A percentile compares a stretch with the other conserved stretches of the same genome.
Evolutionary conservation across 2,113 vertebrate genomes (phyloP).

Genomic region (Bubalus kerabau): DNA sequence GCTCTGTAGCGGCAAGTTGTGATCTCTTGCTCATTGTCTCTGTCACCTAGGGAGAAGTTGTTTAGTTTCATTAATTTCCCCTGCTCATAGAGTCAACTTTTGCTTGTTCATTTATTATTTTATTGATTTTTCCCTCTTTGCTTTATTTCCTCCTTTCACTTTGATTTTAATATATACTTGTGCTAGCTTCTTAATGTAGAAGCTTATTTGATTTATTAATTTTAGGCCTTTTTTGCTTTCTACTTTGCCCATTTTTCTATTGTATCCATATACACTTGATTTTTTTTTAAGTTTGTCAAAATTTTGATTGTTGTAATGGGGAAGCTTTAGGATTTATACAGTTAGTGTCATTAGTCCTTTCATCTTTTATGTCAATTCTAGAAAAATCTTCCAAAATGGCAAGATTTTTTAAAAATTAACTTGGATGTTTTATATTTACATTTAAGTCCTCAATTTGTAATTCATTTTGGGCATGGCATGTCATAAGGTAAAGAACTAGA

Average conservation of each 20-base stretch:
- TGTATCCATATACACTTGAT: neutral
- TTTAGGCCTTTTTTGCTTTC: neutral
- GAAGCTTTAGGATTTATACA: neutral
- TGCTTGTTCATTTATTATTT: neutral
- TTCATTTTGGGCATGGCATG: neutral
- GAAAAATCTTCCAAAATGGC: neutral
- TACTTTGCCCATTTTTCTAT: neutral
- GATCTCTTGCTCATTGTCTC: neutral
- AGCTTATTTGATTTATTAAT: neutral
- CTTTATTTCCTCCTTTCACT: constrained; percentile 1
- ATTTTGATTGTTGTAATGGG: neutral
- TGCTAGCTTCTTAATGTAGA: neutral
- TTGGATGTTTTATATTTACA: neutral
- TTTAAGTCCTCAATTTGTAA: neutral
- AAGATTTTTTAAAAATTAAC: neutral
- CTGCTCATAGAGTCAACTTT: neutral
- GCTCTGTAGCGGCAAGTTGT: neutral
- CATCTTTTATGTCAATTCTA: neutral
- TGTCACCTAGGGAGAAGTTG: neutral
- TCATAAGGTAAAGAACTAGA: neutral
- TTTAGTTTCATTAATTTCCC: neutral
- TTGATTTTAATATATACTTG: neutral
- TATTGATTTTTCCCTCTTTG: neutral
- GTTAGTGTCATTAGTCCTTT: neutral
- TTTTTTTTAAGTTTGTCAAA: neutral